Base-by-base conservation (phyloP, 2,888 invertebrate genomes). In the Tetheella fluctuosa region DNA sequence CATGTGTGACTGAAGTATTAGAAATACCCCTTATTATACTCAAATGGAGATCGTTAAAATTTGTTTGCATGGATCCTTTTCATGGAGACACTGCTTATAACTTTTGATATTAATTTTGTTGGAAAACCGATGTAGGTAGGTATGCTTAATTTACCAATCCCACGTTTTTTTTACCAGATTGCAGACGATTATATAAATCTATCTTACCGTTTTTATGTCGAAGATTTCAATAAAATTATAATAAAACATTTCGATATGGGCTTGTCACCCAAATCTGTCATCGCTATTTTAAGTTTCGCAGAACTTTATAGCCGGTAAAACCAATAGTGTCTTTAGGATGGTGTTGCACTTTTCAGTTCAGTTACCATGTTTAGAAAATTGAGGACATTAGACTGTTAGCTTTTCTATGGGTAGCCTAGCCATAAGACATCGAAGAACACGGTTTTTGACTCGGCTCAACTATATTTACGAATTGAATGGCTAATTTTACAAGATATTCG, bases 271-370 rank as follows among this genome's bases (percentile, higher is more conserved):
- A 55, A 63, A 64, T 64, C 64, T 63, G 63, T 70, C 67, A 68
- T 60, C 37, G 54, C 63, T 64, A 65, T 61, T 68, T 67, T 55
- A 59, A 65, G 59, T 12, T 30, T 17, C 17, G 20, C 54, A n/a
- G 17, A 61, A 59, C 64, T 68, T 70, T 70, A 71, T 65, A 66
- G 57, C 57, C 54, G 68, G 67, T 67, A 67, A 69, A 72, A 63
- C 68, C 65, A 66, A 69, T 61, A 60, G 48, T 48, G 59, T 54
- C 53, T 52, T 58, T 60, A 62, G 23, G 52, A 52, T 37, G 13
- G 20, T 54, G 20, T 37, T 60, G 39, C 54, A 62, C 59, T 66
- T 70, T 72, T 71, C 64, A 67, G 64, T 56, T 64, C 57, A 58
- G 61, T 62, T 57, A 59, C 65, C 63, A 12, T 65, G 30, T 58